These are phyloP conservation scores for Drosophila rufa DNA, from an alignment of 1,140 invertebrate species.

Conservation along the genomic window DNA sequence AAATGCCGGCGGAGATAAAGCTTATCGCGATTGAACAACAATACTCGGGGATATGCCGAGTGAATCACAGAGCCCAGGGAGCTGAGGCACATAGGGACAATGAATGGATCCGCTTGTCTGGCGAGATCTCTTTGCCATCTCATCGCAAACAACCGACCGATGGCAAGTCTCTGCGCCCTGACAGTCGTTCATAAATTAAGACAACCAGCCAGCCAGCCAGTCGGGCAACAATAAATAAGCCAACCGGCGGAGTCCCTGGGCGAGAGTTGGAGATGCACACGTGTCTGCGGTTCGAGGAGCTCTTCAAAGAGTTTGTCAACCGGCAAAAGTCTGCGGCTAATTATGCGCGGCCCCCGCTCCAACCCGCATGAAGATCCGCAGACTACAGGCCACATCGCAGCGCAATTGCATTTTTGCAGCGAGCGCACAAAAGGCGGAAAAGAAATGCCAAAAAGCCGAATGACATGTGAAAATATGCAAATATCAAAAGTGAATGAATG, in stretches of 20 bases:
- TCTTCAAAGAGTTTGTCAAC: slow-evolving; percentile 82
- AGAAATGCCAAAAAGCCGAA: slow-evolving; percentile 72
- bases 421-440: slow-evolving; percentile 72
- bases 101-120: slow-evolving; percentile 55
- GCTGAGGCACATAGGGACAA: slow-evolving; percentile 40
- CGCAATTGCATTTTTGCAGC: slow-evolving; percentile 61
- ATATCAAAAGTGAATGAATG: slow-evolving; percentile 81
- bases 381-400: slow-evolving; percentile 1
- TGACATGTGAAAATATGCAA: slow-evolving; percentile 84
- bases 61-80: slow-evolving; percentile 28
- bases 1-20: slow-evolving; percentile 55
- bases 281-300: slow-evolving; percentile 49
- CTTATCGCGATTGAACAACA: slow-evolving; percentile 66
- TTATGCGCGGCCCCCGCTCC: slow-evolving; percentile 57
- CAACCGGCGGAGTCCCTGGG: slow-evolving; percentile 31
- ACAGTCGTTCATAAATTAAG: slow-evolving; percentile 80
- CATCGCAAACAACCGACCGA: slow-evolving; percentile 40
- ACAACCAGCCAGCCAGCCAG: slow-evolving; percentile 45
- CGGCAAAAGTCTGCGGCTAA: slow-evolving; percentile 80
- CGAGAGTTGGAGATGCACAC: slow-evolving; percentile 50
- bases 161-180: slow-evolving; percentile 44
- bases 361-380: slow-evolving; percentile 9
- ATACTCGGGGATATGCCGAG: slow-evolving; percentile 52
- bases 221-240: slow-evolving; percentile 70
- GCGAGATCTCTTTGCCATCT: slow-evolving; percentile 19